phyloP scores from a whole-genome alignment of 2,797 vertebrate species.

The Rousettus madagascariensis region DNA sequence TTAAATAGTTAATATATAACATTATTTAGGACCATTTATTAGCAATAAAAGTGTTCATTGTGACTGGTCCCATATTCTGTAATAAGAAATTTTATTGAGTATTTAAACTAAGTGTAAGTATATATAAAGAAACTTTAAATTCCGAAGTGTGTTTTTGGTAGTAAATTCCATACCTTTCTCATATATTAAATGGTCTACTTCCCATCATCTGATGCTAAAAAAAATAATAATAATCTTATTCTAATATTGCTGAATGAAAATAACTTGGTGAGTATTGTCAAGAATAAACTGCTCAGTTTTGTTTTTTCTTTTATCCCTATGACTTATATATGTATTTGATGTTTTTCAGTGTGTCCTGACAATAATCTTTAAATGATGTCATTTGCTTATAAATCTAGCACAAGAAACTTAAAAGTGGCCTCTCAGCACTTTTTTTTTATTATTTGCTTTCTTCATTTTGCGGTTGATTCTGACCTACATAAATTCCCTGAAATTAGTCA shows the following conservation, averaged over 20 bases:
- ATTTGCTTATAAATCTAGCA: conserved; percentile 67
- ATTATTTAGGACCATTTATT: background rate
- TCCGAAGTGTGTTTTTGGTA: background rate
- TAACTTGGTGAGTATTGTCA: background rate
- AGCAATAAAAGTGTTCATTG: background rate
- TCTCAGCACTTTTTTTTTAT: conserved; percentile 74
- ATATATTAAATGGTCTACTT: background rate
- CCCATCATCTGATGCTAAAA: background rate
- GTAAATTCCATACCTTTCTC: background rate
- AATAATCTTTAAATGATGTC: conserved; percentile 61
- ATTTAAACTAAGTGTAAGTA: background rate
- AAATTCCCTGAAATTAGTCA: conserved; percentile 83
- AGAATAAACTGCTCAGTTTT: background rate
- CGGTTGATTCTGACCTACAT: conserved; percentile 77
- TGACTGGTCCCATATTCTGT: background rate
- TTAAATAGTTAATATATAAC: background rate
- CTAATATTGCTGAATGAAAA: background rate
- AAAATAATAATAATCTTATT: background rate
- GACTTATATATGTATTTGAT: background rate
- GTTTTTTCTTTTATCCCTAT: background rate
- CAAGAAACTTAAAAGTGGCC: conserved; percentile 61
- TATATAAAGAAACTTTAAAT: background rate
- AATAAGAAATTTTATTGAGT: conserved; percentile 31
- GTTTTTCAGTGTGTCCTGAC: background rate
- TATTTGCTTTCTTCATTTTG: conserved; percentile 73